A percentile compares a stretch with the other conserved stretches of the same genome.
Evolutionary conservation across 2,797 vertebrate genomes (phyloP).

Genomic region (Phataginus tricuspis): DNA sequence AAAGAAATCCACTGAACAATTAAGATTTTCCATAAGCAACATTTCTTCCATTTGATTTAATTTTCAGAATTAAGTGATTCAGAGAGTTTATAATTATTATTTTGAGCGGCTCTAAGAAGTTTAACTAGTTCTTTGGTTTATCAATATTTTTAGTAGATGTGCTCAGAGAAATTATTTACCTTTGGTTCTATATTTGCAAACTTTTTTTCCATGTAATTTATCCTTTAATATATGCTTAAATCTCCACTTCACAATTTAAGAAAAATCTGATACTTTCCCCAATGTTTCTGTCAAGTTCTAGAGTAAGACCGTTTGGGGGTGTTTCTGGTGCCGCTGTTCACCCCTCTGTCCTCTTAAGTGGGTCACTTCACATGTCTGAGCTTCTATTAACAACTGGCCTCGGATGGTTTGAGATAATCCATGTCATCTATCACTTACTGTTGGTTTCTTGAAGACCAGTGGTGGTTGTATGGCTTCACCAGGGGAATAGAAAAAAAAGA

Average conservation of each 20-base stretch:
- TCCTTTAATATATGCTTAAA: not conserved
- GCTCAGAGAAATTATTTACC: not conserved
- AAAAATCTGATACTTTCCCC: not conserved
- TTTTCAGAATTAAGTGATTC: not conserved
- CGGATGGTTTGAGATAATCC: not conserved
- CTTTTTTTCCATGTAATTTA: not conserved
- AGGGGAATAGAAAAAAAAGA: not conserved
- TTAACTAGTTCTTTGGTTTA: conserved; percentile 6
- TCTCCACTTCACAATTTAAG: not conserved
- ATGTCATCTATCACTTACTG: not conserved
- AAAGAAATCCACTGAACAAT: not conserved
- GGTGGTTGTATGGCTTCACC: not conserved
- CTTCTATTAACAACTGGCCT: not conserved
- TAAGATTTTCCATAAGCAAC: not conserved
- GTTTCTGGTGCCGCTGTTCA: not conserved
- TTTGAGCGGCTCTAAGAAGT: not conserved
- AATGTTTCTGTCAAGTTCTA: not conserved
- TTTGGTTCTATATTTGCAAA: not conserved
- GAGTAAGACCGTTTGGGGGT: too few species aligned
- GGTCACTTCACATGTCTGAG: not conserved
- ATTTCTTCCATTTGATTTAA: not conserved
- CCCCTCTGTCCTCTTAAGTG: not conserved
- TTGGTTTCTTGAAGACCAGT: not conserved
- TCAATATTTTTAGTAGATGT: not conserved
- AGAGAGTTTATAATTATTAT: not conserved